phyloP scores from a whole-genome alignment of 2,888 invertebrate genomes.

The Girardia tigrina region DNA sequence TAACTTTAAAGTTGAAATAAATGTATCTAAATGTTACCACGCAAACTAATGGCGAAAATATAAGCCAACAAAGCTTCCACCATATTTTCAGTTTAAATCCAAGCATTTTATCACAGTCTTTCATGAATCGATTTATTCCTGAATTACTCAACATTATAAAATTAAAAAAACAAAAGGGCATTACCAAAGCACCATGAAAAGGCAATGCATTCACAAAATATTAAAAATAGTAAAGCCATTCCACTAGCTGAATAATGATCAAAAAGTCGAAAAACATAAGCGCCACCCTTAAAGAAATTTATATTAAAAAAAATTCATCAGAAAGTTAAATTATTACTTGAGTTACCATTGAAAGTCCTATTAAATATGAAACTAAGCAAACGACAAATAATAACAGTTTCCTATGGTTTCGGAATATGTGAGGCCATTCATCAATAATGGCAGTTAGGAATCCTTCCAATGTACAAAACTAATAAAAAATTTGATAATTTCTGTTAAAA shows the following conservation, averaged over 20 bases:
- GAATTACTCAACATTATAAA: slow-evolving; percentile 36
- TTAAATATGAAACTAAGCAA: slow-evolving; percentile 77
- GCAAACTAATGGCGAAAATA: slow-evolving; percentile 60
- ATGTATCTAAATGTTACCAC: too few species aligned
- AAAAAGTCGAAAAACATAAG: slow-evolving; percentile 95
- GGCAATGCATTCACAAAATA: slow-evolving; percentile 95
- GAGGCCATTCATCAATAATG: slow-evolving; percentile 89
- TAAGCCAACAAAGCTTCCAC: slow-evolving; percentile 97
- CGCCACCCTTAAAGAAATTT: slow-evolving; percentile 61
- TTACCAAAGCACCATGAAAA: slow-evolving; percentile 90
- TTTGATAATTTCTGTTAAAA: too few species aligned
- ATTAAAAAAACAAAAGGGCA: slow-evolving; percentile 35
- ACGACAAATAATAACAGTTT: slow-evolving; percentile 85
- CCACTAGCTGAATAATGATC: slow-evolving; percentile 98
- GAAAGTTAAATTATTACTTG: slow-evolving; percentile 43
- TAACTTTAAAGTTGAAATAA: too few species aligned
- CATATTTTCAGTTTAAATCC: slow-evolving; percentile 90
- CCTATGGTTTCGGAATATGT: slow-evolving; percentile 59
- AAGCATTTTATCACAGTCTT: slow-evolving; percentile 92
- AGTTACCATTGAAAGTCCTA: slow-evolving; percentile 64
- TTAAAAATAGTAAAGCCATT: slow-evolving; percentile 81
- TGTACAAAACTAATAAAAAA: slow-evolving; percentile 68
- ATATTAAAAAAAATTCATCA: not conserved
- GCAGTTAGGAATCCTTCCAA: slow-evolving; percentile 98
- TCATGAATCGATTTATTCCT: slow-evolving; percentile 78